Evolutionary conservation across 2,888 invertebrate species (phyloP).

Genomic region (Teleiodes luculella): DNA sequence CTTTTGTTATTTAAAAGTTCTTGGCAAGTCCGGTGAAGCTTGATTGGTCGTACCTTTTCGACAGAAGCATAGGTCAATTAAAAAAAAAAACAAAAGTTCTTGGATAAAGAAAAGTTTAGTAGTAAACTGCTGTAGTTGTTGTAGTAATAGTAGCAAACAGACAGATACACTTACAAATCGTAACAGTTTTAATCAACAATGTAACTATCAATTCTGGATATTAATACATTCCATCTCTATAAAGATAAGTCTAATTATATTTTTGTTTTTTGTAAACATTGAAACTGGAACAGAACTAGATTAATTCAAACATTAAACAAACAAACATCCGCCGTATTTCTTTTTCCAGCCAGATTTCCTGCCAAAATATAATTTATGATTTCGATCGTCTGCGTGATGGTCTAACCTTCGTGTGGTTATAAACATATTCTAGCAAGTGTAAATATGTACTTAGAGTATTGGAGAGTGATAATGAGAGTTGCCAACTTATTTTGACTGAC

Average conservation of each 20-base stretch:
- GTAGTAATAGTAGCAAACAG: too few species aligned
- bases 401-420: neutral
- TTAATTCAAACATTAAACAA: neutral
- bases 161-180: too few species aligned
- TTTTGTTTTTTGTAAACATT: neutral
- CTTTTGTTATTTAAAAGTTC: too few species aligned
- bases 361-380: neutral
- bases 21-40: too few species aligned
- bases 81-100: too few species aligned
- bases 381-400: neutral
- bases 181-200: too few species aligned
- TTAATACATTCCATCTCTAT: too few species aligned
- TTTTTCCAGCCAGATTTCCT: neutral
- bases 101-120: too few species aligned
- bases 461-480: neutral
- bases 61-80: too few species aligned
- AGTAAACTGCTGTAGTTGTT: too few species aligned
- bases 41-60: too few species aligned
- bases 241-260: neutral
- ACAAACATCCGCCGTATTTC: neutral
- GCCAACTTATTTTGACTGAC: constrained; percentile 1
- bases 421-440: neutral
- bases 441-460: constrained; percentile 1
- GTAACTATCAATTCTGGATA: too few species aligned
- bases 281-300: neutral